A percentile compares a stretch with the other conserved stretches of the same genome.
phyloP scores from a whole-genome alignment of 2,888 invertebrate species.

The Eutolmus rufibarbis region DNA sequence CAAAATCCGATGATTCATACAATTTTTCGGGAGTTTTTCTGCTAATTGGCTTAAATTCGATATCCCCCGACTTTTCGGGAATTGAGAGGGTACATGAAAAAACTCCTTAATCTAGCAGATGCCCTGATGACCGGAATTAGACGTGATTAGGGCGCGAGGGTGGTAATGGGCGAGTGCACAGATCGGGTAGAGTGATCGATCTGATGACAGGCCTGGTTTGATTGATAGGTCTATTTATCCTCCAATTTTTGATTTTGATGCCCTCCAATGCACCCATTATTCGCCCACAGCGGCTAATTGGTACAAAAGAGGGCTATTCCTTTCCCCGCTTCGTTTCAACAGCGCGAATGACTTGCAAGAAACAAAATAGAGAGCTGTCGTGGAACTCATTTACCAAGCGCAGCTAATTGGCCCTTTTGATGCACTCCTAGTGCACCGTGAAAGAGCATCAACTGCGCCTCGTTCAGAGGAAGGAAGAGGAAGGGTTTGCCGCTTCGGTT shows the following conservation, averaged over 20 bases:
- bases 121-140: background rate
- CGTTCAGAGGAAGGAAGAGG: background rate
- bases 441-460: background rate
- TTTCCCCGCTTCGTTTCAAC: background rate
- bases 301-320: background rate
- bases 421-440: background rate
- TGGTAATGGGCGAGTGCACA: background rate
- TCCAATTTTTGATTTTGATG: constrained; percentile 24
- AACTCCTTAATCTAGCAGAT: background rate
- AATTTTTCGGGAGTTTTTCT: constrained; percentile 1
- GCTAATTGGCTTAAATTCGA: background rate
- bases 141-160: background rate
- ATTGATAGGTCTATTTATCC: constrained; percentile 44
- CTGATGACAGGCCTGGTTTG: constrained; percentile 43
- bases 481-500: background rate
- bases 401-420: background rate
- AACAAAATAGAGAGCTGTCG: background rate
- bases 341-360: background rate
- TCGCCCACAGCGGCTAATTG: constrained; percentile 1
- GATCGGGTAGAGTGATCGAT: constrained; percentile 21
- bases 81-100: background rate
- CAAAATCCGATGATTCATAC: background rate
- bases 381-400: background rate
- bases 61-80: background rate
- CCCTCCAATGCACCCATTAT: background rate